Conservation (phyloP, 2,888 invertebrate genomes). For the Volucella zonaria region DNA sequence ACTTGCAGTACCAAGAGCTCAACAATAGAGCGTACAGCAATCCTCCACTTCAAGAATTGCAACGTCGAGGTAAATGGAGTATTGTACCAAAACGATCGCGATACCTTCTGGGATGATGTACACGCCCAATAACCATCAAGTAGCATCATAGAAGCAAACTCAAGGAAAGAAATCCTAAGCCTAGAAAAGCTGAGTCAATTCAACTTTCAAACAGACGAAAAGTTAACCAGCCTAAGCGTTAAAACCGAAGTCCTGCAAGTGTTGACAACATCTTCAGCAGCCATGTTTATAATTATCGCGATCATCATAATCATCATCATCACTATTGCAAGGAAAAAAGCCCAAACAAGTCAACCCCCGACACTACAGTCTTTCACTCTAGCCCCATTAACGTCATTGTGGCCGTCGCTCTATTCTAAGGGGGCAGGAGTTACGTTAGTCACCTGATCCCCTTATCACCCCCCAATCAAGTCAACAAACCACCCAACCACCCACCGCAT, state of each 20-base stretch:
- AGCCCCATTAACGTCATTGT: slow-evolving; percentile 10
- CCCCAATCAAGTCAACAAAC: too few relatives aligned
- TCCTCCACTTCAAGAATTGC: slow-evolving; percentile 25
- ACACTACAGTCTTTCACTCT: slow-evolving; percentile 16
- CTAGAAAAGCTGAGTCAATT: slow-evolving; percentile 26
- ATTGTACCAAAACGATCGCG: slow-evolving; percentile 15
- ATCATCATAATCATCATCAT: not conserved
- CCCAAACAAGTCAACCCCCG: not conserved
- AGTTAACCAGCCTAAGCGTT: not conserved
- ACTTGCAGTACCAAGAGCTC: slow-evolving; percentile 19
- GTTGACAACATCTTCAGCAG: not conserved
- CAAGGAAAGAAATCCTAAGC: slow-evolving; percentile 7
- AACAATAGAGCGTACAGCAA: slow-evolving; percentile 26
- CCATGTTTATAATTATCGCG: not conserved
- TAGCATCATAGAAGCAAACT: slow-evolving; percentile 9
- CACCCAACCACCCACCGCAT: too few relatives aligned
- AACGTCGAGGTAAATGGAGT: slow-evolving; percentile 27
- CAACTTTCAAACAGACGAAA: not conserved
- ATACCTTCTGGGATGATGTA: slow-evolving; percentile 23
- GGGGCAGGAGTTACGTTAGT: not conserved
- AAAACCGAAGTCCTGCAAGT: not conserved
- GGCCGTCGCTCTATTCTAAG: slow-evolving; percentile 15
- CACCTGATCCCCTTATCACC: too few relatives aligned
- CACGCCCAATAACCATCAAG: slow-evolving; percentile 30
- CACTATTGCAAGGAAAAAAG: not conserved